A percentile compares a stretch with the other conserved stretches of the same genome.
phyloP scores from a whole-genome alignment of 1,140 invertebrate genomes.

The Fopius arisanus region DNA sequence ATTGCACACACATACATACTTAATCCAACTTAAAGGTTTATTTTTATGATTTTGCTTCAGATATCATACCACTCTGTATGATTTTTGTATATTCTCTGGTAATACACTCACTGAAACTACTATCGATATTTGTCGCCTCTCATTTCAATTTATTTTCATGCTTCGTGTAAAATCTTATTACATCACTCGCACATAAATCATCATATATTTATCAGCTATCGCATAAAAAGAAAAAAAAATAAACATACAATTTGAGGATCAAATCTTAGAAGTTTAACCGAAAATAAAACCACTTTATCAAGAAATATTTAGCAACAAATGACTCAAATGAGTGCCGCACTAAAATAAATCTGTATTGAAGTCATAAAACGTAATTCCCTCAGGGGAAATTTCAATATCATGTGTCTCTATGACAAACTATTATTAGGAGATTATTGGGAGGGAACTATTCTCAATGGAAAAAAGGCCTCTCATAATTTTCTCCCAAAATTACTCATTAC shows the following conservation, averaged over 20 bases:
- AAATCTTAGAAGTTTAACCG: not conserved
- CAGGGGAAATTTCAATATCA: not conserved
- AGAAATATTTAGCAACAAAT: not conserved
- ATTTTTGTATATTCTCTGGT: not conserved
- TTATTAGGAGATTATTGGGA: too few species aligned
- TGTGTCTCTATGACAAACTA: too few species aligned
- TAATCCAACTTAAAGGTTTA: not conserved
- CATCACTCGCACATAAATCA: not conserved
- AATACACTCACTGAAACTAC: not conserved
- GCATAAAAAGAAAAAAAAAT: not conserved
- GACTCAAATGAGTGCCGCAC: not conserved
- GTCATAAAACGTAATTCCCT: not conserved
- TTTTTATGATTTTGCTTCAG: not conserved
- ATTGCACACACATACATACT: slow-evolving; percentile 8
- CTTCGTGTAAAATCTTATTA: not conserved
- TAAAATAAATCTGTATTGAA: not conserved
- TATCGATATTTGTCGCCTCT: too few species aligned
- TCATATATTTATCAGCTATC: not conserved
- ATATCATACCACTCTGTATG: not conserved
- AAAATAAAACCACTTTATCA: not conserved
- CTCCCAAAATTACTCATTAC: too few species aligned
- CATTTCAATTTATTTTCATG: not conserved
- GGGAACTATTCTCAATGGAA: too few species aligned
- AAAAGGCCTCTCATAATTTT: too few species aligned
- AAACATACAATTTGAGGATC: too few species aligned